Base-by-base conservation (phyloP, 2,888 invertebrate genomes). In the Drosophila buzzatii region DNA sequence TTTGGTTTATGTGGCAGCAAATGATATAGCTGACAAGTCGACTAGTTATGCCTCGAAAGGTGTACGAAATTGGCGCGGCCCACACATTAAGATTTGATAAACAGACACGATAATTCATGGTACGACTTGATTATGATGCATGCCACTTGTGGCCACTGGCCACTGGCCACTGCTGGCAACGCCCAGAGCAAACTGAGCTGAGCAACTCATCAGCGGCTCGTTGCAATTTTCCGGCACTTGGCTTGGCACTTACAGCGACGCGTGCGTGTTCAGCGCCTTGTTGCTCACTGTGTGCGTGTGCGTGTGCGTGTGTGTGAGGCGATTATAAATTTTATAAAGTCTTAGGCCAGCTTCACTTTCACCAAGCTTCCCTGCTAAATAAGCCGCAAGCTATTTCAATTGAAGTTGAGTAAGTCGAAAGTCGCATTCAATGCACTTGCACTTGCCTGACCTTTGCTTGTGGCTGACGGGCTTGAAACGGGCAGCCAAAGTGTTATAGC, bases 201-300 rank as follows among this genome's bases (percentile, higher is more conserved):
- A 51, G 76, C 77, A 83, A 83, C 84, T 83, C 82, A 83, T 82
- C 84, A 80, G 69, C 71, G 53, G 44, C 44, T 52, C 14, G 42
- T 45, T 56, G 63, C 70, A 62, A 83, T 84, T 84, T 84, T 84
- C 84, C 84, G 84, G 84, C 84, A 84, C 58, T 85, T 84, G 67
- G 71, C 35, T 89, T 89, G 83, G 78, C 83, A 85, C 69, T 82
- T 83, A 85, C 73, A 84, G 67, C 89, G 42, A 63, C 59, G 62
- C 72, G 62, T 76, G 88, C 82, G 88, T 84, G 88, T 87, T 74
- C 39, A 10, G 2, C 33, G 14, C 35, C 45, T 31, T 56, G 41
- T 18, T 42, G 42, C 3, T 14, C 45, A 6, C 3, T 41, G 23
- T 39, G 45, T 23, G 56, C 44, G 37, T 37, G 37, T 14, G 37